A percentile compares a stretch with the other conserved stretches of the same genome.
These are phyloP conservation scores for Enteromius viviparus DNA, from an alignment of 2,797 vertebrate genomes.

Conservation along the genomic window DNA sequence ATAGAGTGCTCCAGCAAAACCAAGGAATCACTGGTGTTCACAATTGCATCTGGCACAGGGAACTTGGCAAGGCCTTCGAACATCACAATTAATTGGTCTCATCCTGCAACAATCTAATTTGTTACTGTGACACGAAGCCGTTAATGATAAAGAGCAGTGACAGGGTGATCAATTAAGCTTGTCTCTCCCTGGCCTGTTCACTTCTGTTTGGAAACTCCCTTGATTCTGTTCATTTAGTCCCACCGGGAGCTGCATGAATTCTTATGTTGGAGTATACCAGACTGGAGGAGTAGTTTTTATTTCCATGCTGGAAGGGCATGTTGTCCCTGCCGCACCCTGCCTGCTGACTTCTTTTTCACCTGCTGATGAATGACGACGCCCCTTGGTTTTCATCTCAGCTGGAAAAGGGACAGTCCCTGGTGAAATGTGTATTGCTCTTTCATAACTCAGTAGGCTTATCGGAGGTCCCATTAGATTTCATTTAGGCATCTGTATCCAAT, in stretches of 20 bases:
- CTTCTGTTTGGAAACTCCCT: conserved; percentile 33
- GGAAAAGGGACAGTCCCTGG: conserved; percentile 36
- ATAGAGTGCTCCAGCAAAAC: conserved; percentile 47
- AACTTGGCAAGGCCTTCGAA: conserved; percentile 51
- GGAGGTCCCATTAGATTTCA: background rate
- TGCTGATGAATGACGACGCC: conserved; percentile 48
- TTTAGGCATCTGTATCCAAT: conserved; percentile 2
- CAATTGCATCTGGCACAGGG: conserved; percentile 50
- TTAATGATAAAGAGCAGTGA: conserved; percentile 68
- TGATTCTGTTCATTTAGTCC: conserved; percentile 22
- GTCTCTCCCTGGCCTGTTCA: conserved; percentile 34
- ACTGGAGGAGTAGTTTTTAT: conserved; percentile 18
- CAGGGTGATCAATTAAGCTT: conserved; percentile 68
- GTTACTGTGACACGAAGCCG: conserved; percentile 71
- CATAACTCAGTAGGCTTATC: background rate
- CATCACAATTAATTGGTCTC: conserved; percentile 61
- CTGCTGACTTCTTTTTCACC: conserved; percentile 34
- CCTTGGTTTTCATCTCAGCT: conserved; percentile 32
- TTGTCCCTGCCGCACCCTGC: background rate
- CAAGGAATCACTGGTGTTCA: conserved; percentile 36
- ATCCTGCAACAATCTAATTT: conserved; percentile 68
- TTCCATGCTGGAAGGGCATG: background rate
- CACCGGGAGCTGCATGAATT: conserved; percentile 8
- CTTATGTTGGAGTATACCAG: conserved; percentile 4
- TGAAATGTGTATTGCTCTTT: background rate